A percentile compares a stretch with the other conserved stretches of the same genome.
These are phyloP conservation scores for Aromia moschata DNA, from an alignment of 2,888 invertebrate genomes.

Conservation along the genomic window DNA sequence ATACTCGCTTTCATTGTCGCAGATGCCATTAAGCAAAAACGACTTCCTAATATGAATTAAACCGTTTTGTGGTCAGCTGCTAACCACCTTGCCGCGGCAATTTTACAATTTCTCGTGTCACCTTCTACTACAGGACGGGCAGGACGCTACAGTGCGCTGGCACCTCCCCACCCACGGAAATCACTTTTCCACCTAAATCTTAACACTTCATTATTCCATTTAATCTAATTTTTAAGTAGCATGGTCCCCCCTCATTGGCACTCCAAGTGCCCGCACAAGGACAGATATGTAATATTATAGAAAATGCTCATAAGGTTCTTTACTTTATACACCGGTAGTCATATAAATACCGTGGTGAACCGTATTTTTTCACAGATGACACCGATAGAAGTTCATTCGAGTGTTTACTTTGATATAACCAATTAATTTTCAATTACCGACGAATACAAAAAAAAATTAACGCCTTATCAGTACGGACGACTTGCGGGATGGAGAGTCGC, in stretches of 20 bases:
- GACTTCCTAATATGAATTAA: too few species aligned
- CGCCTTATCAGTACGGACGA: slow-evolving; percentile 20
- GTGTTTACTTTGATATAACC: slow-evolving; percentile 29
- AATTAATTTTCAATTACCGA: slow-evolving; percentile 21
- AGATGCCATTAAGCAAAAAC: too few species aligned
- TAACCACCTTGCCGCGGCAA: too few species aligned
- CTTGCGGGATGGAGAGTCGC: slow-evolving; percentile 1
- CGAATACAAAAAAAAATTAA: slow-evolving; percentile 10
- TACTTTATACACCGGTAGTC: slow-evolving; percentile 23
- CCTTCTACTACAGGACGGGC: too few species aligned
- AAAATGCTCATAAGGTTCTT: slow-evolving; percentile 36
- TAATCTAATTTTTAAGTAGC: slow-evolving; percentile 38
- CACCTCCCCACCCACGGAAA: slow-evolving; percentile 2
- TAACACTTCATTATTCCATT: slow-evolving; percentile 33
- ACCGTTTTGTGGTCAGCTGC: too few species aligned
- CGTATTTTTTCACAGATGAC: slow-evolving; percentile 32
- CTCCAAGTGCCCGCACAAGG: slow-evolving; percentile 29
- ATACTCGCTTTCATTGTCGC: too few species aligned
- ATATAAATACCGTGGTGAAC: slow-evolving; percentile 21
- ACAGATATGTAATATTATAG: slow-evolving; percentile 36
- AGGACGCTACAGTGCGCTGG: neutral
- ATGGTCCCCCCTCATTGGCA: slow-evolving; percentile 28
- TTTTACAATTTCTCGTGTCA: too few species aligned
- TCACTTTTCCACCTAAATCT: slow-evolving; percentile 17
- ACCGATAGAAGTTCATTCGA: slow-evolving; percentile 25